These are phyloP conservation scores for Desoria tigrina DNA, from an alignment of 2,888 invertebrate species.

Conservation along the genomic window DNA sequence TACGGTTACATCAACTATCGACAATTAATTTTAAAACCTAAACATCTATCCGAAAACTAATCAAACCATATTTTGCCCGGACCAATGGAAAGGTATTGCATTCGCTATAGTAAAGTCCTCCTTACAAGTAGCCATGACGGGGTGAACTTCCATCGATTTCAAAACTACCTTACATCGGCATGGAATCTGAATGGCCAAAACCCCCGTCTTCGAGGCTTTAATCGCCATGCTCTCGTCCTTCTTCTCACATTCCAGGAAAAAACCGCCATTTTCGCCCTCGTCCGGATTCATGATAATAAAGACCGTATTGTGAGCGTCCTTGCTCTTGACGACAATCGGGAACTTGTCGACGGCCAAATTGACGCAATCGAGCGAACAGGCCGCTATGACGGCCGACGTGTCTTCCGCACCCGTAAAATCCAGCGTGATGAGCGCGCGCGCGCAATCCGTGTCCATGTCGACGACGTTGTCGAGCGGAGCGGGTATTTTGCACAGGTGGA, in stretches of 20 bases:
- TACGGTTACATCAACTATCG: too few species aligned
- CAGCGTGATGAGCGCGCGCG: neutral
- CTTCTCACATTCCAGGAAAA: constrained; percentile 3
- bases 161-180: constrained; percentile 2
- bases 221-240: constrained; percentile 4
- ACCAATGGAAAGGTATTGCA: neutral
- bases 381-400: neutral
- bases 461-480: neutral
- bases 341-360: neutral
- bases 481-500: neutral
- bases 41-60: too few species aligned
- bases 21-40: too few species aligned
- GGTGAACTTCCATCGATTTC: neutral
- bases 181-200: neutral
- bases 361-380: neutral
- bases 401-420: neutral
- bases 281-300: neutral
- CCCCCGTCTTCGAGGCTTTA: neutral
- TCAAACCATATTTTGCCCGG: neutral
- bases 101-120: neutral
- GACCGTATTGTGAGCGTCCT: neutral
- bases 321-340: neutral
- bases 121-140: constrained; percentile 2
- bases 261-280: neutral
- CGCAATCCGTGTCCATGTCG: constrained; percentile 3